These are phyloP conservation scores for Ashinkailepas kermadecensis DNA, from an alignment of 2,888 invertebrate species.

Conservation along the genomic window DNA sequence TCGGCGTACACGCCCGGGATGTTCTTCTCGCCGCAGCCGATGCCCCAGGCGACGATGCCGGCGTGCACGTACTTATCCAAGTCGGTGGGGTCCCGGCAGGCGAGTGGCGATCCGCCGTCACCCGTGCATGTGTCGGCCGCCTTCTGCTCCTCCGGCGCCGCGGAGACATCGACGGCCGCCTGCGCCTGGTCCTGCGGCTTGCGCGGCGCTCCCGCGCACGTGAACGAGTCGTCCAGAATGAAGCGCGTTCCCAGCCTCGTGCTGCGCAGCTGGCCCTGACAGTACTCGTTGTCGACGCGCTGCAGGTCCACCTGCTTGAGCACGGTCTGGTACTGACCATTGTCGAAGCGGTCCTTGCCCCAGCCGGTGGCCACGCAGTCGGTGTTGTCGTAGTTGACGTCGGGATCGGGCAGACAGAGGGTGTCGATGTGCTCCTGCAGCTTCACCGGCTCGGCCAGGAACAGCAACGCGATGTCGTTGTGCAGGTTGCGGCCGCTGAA, in stretches of 20 bases:
- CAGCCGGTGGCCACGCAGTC: slow-evolving; percentile 64
- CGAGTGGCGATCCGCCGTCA: slow-evolving; percentile 71
- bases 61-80: slow-evolving; percentile 45
- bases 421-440: slow-evolving; percentile 63
- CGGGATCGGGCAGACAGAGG: slow-evolving; percentile 56
- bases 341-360: slow-evolving; percentile 60
- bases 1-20: slow-evolving; percentile 74
- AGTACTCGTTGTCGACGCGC: slow-evolving; percentile 24
- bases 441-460: slow-evolving; percentile 54
- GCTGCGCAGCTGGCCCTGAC: slow-evolving; percentile 29
- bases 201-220: slow-evolving; percentile 32
- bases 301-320: slow-evolving; percentile 62
- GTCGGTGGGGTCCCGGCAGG: slow-evolving; percentile 46
- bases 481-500: slow-evolving; percentile 38
- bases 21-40: slow-evolving; percentile 64
- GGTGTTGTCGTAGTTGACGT: slow-evolving; percentile 47
- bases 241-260: slow-evolving; percentile 31
- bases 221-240: slow-evolving; percentile 30
- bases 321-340: slow-evolving; percentile 60
- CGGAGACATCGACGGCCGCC: not conserved
- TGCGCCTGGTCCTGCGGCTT: too few relatives aligned
- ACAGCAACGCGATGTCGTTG: slow-evolving; percentile 65
- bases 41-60: slow-evolving; percentile 85
- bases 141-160: not conserved
- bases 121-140: slow-evolving; percentile 68